These are phyloP conservation scores for Furcifer pardalis DNA, from an alignment of 2,797 vertebrate genomes.

Conservation along the genomic window DNA sequence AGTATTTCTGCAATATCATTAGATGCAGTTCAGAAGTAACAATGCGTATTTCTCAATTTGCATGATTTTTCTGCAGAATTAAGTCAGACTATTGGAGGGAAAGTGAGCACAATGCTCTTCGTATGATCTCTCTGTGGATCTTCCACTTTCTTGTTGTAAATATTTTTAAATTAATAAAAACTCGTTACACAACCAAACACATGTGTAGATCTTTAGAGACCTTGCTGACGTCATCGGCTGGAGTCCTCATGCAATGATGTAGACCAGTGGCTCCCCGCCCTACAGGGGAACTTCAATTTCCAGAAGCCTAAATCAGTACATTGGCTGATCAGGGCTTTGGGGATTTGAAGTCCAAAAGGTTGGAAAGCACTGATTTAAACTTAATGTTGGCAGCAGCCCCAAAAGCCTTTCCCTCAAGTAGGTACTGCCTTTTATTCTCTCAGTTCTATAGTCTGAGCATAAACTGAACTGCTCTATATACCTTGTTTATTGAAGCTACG, in stretches of 20 bases:
- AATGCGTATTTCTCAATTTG: not conserved
- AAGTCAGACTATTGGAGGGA: not conserved
- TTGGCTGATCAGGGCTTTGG: too few species aligned
- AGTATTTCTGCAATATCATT: not conserved
- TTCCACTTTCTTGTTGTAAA: not conserved
- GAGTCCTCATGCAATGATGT: not conserved
- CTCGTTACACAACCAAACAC: not conserved
- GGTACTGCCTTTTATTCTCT: not conserved
- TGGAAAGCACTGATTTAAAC: not conserved
- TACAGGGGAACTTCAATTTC: too few species aligned
- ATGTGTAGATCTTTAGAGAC: not conserved
- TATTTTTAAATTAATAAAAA: conserved; percentile 34
- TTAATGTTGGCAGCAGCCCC: not conserved
- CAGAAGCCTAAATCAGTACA: too few species aligned
- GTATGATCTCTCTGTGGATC: conserved; percentile 1
- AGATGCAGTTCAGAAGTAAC: not conserved
- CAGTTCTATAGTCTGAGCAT: not conserved
- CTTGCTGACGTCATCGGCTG: too few species aligned
- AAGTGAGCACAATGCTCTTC: not conserved
- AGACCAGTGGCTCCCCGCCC: too few species aligned
- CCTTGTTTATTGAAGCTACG: not conserved
- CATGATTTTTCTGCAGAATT: not conserved
- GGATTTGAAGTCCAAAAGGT: too few species aligned
- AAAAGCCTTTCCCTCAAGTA: not conserved
- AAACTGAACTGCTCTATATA: not conserved